These are phyloP conservation scores for Deilephila porcellus DNA, from an alignment of 2,888 invertebrate genomes.

Conservation along the genomic window DNA sequence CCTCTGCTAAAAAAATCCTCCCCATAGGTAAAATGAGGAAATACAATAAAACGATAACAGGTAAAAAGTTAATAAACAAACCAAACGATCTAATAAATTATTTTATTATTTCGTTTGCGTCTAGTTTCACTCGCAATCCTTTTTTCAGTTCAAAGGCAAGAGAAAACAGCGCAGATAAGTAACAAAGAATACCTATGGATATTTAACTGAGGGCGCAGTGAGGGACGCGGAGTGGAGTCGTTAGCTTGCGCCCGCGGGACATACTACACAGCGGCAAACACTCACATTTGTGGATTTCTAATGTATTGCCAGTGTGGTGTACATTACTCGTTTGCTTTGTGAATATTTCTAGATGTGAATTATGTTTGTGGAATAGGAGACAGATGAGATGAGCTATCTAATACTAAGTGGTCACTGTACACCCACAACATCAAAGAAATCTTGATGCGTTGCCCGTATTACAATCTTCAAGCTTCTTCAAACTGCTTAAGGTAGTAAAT, in stretches of 20 bases:
- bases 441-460: no score
- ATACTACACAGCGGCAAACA: background rate
- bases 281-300: constrained; percentile 1
- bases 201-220: constrained; percentile 41
- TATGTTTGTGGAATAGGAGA: no score
- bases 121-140: background rate
- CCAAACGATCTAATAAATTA: background rate
- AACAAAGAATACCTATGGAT: constrained; percentile 31
- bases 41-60: background rate
- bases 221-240: constrained; percentile 41
- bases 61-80: background rate
- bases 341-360: background rate
- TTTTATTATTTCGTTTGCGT: background rate
- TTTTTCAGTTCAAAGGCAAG: constrained; percentile 17
- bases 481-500: no score
- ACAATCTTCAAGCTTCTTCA: no score
- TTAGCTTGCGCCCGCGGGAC: constrained; percentile 46
- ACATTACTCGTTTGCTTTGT: background rate
- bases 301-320: background rate
- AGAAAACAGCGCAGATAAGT: constrained; percentile 20
- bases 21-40: background rate
- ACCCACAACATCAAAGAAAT: no score
- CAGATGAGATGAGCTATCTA: no score
- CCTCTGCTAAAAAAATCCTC: background rate
- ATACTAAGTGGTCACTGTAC: no score